phyloP scores from a whole-genome alignment of 2,888 invertebrate genomes.

The Hirtodrosophila histrioides region DNA sequence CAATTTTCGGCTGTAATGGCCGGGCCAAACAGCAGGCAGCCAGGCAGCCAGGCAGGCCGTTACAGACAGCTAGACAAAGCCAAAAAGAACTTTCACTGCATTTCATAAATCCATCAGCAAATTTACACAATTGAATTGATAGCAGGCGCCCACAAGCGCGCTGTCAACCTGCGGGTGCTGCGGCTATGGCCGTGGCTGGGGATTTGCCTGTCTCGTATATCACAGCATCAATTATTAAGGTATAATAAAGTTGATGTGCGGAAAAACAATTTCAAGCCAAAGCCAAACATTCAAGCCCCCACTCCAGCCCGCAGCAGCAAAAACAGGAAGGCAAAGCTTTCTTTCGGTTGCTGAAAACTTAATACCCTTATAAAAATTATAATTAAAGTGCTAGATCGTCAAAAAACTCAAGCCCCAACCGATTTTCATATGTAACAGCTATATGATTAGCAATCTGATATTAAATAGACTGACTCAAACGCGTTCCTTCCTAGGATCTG shows the following conservation, averaged over 20 bases:
- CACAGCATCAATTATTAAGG: constrained; percentile 55
- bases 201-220: constrained; percentile 6
- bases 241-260: constrained; percentile 58
- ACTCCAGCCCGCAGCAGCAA: too few relatives aligned
- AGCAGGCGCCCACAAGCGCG: constrained; percentile 6
- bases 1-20: constrained; percentile 52
- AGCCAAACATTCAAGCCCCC: background rate
- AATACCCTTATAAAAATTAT: too few relatives aligned
- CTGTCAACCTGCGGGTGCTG: constrained; percentile 5
- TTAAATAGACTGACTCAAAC: too few relatives aligned
- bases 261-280: constrained; percentile 51
- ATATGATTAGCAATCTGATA: too few relatives aligned
- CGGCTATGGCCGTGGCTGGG: too few relatives aligned
- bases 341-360: too few relatives aligned
- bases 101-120: constrained; percentile 58
- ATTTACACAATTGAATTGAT: constrained; percentile 49
- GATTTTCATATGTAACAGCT: too few relatives aligned
- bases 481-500: too few relatives aligned
- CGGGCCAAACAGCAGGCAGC: constrained; percentile 11
- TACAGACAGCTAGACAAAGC: constrained; percentile 5
- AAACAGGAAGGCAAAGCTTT: too few relatives aligned
- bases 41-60: constrained; percentile 26
- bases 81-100: constrained; percentile 20
- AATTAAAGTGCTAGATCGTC: too few relatives aligned
- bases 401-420: too few relatives aligned